Conservation (phyloP, 2,888 invertebrate species). For the Chrysina gloriosa region DNA sequence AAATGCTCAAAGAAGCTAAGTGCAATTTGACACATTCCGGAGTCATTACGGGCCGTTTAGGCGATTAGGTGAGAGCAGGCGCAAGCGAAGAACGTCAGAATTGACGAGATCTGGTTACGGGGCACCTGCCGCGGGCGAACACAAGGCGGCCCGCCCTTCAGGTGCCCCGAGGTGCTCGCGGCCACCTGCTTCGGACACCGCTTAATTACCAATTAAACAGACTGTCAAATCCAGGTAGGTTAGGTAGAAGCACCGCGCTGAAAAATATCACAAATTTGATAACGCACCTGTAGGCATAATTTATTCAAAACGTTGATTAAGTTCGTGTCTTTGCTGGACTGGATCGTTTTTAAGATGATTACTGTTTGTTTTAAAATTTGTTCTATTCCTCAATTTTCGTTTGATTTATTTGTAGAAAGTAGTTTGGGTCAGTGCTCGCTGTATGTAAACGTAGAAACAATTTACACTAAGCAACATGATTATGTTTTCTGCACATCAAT, state of each 20-base stretch:
- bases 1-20: too few species aligned
- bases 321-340: too few species aligned
- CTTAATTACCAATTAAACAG: constrained; percentile 53
- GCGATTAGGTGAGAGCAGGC: constrained; percentile 26
- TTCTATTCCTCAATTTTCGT: too few species aligned
- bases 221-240: constrained; percentile 50
- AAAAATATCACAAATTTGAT: constrained; percentile 47
- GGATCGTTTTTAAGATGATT: too few species aligned
- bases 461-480: too few species aligned
- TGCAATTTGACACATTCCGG: constrained; percentile 41
- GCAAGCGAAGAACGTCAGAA: constrained; percentile 43
- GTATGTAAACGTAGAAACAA: too few species aligned
- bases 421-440: too few species aligned
- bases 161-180: constrained; percentile 49
- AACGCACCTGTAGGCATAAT: constrained; percentile 49
- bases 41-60: constrained; percentile 41
- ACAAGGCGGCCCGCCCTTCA: constrained; percentile 52
- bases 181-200: constrained; percentile 50
- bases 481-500: too few species aligned
- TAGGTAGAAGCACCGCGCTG: constrained; percentile 31
- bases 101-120: constrained; percentile 48
- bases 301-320: constrained; percentile 35
- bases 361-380: too few species aligned
- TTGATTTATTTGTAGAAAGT: too few species aligned
- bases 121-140: constrained; percentile 52